A percentile compares a stretch with the other conserved stretches of the same genome.
Conservation (phyloP, 2,113 vertebrate genomes). For the Sphyrna mokarran region DNA sequence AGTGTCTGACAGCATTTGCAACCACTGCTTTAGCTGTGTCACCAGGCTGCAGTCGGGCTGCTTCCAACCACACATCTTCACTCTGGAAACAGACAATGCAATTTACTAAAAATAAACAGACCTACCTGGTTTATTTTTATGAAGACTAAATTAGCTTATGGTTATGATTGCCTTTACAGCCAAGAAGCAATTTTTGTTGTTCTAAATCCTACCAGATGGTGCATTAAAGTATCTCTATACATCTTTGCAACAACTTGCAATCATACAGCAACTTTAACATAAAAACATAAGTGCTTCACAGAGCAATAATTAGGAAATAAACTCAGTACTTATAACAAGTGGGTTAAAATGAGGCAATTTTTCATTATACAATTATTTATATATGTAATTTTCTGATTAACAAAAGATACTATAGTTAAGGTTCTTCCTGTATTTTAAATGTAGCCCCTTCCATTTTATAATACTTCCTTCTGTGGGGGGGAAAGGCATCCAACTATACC, state of each 20-base stretch:
- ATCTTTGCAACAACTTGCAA: not conserved
- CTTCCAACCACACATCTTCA: conserved; percentile 96
- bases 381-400: not conserved
- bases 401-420: not conserved
- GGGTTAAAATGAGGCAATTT: not conserved
- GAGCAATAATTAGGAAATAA: not conserved
- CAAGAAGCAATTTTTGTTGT: not conserved
- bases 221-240: not conserved
- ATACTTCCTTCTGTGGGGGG: not conserved
- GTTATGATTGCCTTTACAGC: not conserved
- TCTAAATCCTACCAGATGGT: not conserved
- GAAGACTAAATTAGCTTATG: not conserved
- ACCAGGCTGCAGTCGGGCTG: conserved; percentile 87
- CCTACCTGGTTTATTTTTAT: not conserved
- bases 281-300: not conserved
- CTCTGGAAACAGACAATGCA: conserved; percentile 61
- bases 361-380: not conserved
- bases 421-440: not conserved
- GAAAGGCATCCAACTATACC: not conserved
- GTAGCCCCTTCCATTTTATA: not conserved
- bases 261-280: not conserved
- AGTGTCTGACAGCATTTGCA: conserved; percentile 89
- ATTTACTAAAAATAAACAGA: not conserved
- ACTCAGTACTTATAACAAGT: not conserved
- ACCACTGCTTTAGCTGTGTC: conserved; percentile 96